Base-by-base conservation (phyloP, 2,113 vertebrate genomes). In the Carlito syrichta region DNA sequence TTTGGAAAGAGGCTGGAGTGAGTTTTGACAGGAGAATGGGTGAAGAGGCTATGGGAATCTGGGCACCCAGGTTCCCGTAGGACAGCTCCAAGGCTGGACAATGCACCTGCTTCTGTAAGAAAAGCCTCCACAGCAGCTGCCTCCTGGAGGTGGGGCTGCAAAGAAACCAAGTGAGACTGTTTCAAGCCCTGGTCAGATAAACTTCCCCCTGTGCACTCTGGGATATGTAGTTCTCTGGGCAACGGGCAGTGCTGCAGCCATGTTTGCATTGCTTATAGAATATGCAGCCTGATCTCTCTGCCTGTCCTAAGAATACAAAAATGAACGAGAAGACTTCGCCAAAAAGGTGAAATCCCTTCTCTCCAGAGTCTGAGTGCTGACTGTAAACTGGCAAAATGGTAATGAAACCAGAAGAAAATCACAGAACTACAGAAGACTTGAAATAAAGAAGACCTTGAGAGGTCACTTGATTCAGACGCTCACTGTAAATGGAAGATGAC, bases 161-260 rank as follows among this genome's bases (percentile, higher is more conserved):
- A 62, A 95, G 92, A 97, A 98, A 77, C 94, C 94, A 91, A 76
- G 23, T 66, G 86, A 81, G 89, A 32, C 48, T 77, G 43, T 78
- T 94, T 94, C 92, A 92, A 97, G 38, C 17, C 95, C 85, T 12
- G 43, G 84, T 54, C 86, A 84, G 92, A 56, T 1, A 22, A 5
- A 77, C 69, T 66, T 94, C 54, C 91, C 50, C 8, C 73, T 2
- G 7, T 25, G 98, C 95, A 96, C 95, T 54, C 96, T 58, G 97
- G 98, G 97, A 98, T 66, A 63, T 98, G 98, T 96, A 97, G 98
- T 98, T 92, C 54, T 10, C 43, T 0, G 38, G 23, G n/a, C 13
- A 5, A 43, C 14, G n/a, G 23, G 48, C 30, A 14, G 85, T 1
- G 27, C 7, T 17, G 23, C 3, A 0, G 87, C 73, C 78, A 71